phyloP scores from a whole-genome alignment of 2,888 invertebrate genomes.

The Trichopoda pennipes region DNA sequence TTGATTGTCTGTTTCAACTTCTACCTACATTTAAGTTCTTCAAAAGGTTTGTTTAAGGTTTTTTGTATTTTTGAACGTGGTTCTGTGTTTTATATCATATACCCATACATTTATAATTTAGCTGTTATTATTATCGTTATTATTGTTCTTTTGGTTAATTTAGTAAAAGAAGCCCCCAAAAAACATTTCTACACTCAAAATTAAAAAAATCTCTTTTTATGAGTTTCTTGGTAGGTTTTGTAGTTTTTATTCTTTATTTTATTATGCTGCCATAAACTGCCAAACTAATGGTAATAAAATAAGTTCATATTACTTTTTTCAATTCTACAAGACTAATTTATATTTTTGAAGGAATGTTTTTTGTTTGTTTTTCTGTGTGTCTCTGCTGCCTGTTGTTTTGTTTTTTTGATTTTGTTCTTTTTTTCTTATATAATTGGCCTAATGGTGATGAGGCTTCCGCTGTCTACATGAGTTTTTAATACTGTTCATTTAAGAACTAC shows the following conservation, averaged over 20 bases:
- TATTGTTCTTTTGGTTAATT: slow-evolving; percentile 53
- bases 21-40: slow-evolving; percentile 48
- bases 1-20: slow-evolving; percentile 14
- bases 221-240: slow-evolving; percentile 14
- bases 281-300: slow-evolving; percentile 31
- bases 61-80: slow-evolving; percentile 21
- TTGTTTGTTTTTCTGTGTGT: slow-evolving; percentile 38
- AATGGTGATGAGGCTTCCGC: slow-evolving; percentile 65
- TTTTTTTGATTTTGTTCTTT: too few species aligned
- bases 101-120: slow-evolving; percentile 13
- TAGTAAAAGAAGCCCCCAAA: slow-evolving; percentile 32
- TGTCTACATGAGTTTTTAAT: slow-evolving; percentile 62
- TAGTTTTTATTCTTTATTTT: not conserved
- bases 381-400: slow-evolving; percentile 10
- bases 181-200: not conserved
- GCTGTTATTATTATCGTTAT: slow-evolving; percentile 46
- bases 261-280: slow-evolving; percentile 5
- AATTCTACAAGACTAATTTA: slow-evolving; percentile 13
- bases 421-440: slow-evolving; percentile 63
- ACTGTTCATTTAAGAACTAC: slow-evolving; percentile 32
- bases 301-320: slow-evolving; percentile 50
- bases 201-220: slow-evolving; percentile 34
- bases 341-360: slow-evolving; percentile 1
- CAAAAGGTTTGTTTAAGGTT: slow-evolving; percentile 44
- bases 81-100: slow-evolving; percentile 24